phyloP scores from a whole-genome alignment of 2,888 invertebrate genomes.

The Ischnus inquisitorius region DNA sequence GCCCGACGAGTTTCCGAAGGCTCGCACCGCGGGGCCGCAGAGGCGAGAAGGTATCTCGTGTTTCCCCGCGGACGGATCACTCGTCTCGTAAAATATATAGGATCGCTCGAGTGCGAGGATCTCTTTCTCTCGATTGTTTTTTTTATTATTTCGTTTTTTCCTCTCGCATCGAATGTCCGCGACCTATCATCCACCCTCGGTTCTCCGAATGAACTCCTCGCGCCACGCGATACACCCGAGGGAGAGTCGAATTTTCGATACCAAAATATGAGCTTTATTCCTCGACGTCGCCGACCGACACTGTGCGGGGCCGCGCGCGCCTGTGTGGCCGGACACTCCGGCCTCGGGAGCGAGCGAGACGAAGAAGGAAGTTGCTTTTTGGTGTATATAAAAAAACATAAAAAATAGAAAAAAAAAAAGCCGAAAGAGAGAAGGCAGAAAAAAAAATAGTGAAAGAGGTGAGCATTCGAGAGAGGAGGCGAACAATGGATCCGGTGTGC shows the following conservation, averaged over 20 bases:
- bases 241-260: slow-evolving; percentile 54
- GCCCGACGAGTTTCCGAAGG: slow-evolving; percentile 24
- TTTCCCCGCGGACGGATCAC: slow-evolving; percentile 48
- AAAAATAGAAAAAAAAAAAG: not conserved
- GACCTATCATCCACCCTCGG: slow-evolving; percentile 49
- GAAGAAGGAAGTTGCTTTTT: slow-evolving; percentile 57
- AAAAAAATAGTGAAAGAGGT: slow-evolving; percentile 34
- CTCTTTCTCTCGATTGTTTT: too few species aligned
- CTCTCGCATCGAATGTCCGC: slow-evolving; percentile 31
- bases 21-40: slow-evolving; percentile 7
- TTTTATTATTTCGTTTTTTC: not conserved
- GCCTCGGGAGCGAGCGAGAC: slow-evolving; percentile 23
- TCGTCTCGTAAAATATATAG: slow-evolving; percentile 5
- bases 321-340: slow-evolving; percentile 4
- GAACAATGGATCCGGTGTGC: slow-evolving; percentile 78
- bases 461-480: slow-evolving; percentile 66
- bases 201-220: slow-evolving; percentile 54
- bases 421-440: slow-evolving; percentile 15
- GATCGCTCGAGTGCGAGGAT: not conserved
- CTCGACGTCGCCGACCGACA: not conserved
- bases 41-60: slow-evolving; percentile 29
- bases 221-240: slow-evolving; percentile 47
- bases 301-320: not conserved
- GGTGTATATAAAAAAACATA: slow-evolving; percentile 23
- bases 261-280: slow-evolving; percentile 54